These are phyloP conservation scores for Corythoichthys haematopterus DNA, from an alignment of 2,113 vertebrate species.

Conservation along the genomic window DNA sequence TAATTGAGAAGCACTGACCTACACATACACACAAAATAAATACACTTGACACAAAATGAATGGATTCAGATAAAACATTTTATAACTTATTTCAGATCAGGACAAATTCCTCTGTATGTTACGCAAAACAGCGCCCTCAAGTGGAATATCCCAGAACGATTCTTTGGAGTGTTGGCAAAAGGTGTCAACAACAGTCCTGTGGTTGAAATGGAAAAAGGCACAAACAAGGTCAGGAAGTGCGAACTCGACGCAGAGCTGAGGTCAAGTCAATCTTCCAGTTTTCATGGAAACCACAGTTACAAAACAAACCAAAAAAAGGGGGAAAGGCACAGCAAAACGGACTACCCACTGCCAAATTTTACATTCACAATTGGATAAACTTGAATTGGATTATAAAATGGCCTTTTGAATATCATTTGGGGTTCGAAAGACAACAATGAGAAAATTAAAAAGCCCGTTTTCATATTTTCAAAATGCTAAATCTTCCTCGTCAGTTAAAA, in stretches of 20 bases:
- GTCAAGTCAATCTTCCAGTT: slow-evolving; percentile 35
- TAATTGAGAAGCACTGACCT: too few species aligned
- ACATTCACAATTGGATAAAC: slow-evolving; percentile 61
- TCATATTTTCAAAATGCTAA: slow-evolving; percentile 37
- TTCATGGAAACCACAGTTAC: slow-evolving; percentile 41
- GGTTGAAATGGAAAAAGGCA: slow-evolving; percentile 45
- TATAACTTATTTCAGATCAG: slow-evolving; percentile 66
- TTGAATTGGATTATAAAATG: slow-evolving; percentile 54
- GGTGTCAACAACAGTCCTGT: slow-evolving; percentile 35
- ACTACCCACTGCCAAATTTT: slow-evolving; percentile 46
- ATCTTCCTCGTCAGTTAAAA: slow-evolving; percentile 49
- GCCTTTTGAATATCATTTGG: slow-evolving; percentile 40
- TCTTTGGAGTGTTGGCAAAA: slow-evolving; percentile 54
- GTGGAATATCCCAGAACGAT: slow-evolving; percentile 39
- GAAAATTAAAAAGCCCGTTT: slow-evolving; percentile 55
- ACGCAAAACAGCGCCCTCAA: slow-evolving; percentile 45
- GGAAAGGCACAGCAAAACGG: slow-evolving; percentile 19
- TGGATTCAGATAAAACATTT: slow-evolving; percentile 61
- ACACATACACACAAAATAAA: slow-evolving; percentile 17
- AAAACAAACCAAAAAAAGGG: neutral
- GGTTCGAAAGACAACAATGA: slow-evolving; percentile 40
- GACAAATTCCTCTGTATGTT: slow-evolving; percentile 49
- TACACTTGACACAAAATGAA: slow-evolving; percentile 22
- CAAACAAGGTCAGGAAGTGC: slow-evolving; percentile 29
- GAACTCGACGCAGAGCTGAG: slow-evolving; percentile 36